phyloP scores from a whole-genome alignment of 2,113 vertebrate species.

The Globicephala melas region DNA sequence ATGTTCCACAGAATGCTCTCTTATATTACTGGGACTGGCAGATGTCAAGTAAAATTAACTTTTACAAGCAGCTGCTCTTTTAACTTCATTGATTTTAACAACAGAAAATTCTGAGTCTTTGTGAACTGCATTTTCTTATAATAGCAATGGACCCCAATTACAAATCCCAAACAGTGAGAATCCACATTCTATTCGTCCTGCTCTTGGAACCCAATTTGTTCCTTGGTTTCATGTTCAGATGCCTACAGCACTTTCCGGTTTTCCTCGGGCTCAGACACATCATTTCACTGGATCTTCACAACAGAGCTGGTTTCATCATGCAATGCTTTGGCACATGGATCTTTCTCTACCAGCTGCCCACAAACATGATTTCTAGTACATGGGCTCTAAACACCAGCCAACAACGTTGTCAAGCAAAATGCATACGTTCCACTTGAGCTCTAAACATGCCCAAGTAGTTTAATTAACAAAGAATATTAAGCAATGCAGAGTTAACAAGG shows the following conservation, averaged over 20 bases:
- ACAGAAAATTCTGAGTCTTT: slow-evolving; percentile 51
- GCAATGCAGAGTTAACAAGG: slow-evolving; percentile 38
- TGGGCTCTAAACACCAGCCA: slow-evolving; percentile 46
- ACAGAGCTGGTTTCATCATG: not conserved
- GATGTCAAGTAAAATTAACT: slow-evolving; percentile 69
- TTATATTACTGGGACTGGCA: slow-evolving; percentile 52
- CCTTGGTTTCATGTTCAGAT: not conserved
- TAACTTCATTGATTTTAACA: slow-evolving; percentile 56
- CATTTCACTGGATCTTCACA: slow-evolving; percentile 33
- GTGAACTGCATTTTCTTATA: slow-evolving; percentile 52
- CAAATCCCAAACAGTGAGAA: slow-evolving; percentile 30
- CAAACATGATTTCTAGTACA: slow-evolving; percentile 29
- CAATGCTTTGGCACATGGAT: not conserved
- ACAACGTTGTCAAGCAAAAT: slow-evolving; percentile 50
- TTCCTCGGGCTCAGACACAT: not conserved
- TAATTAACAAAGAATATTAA: slow-evolving; percentile 73
- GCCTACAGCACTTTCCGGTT: not conserved
- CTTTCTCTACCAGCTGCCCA: slow-evolving; percentile 3
- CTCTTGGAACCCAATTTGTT: not conserved
- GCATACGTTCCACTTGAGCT: slow-evolving; percentile 24
- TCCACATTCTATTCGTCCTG: not conserved
- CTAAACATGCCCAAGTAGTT: slow-evolving; percentile 59
- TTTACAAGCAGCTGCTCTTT: slow-evolving; percentile 71
- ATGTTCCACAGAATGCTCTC: slow-evolving; percentile 18
- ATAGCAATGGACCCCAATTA: slow-evolving; percentile 37